phyloP scores from a whole-genome alignment of 2,888 invertebrate genomes.

The Cybosia mesomella region DNA sequence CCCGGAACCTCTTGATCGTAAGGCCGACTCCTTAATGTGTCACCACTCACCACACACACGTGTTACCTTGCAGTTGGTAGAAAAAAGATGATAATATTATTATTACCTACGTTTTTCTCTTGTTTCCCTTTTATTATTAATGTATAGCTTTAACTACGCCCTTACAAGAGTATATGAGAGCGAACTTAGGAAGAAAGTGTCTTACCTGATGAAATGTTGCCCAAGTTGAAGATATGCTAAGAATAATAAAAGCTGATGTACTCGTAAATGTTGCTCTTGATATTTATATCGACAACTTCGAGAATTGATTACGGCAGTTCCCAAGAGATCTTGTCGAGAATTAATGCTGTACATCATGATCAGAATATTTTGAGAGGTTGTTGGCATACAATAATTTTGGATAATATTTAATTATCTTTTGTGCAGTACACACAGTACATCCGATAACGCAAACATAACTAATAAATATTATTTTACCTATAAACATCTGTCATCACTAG shows the following conservation, averaged over 20 bases:
- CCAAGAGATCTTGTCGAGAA: conserved; percentile 51
- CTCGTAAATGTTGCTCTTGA: conserved; percentile 69
- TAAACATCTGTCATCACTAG: too few species aligned
- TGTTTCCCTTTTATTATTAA: too few species aligned
- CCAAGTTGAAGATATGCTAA: conserved; percentile 64
- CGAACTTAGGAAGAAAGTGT: too few species aligned
- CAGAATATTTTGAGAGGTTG: conserved; percentile 41
- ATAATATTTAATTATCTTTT: not conserved
- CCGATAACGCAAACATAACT: fast-evolving
- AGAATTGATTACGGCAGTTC: conserved; percentile 57
- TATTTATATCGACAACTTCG: conserved; percentile 66
- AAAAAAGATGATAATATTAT: not conserved
- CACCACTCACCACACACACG: not conserved
- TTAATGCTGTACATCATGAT: conserved; percentile 61
- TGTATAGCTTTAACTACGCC: conserved; percentile 31
- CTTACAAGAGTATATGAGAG: not conserved
- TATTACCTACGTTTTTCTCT: too few species aligned
- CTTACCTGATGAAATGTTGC: conserved; percentile 76
- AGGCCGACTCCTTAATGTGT: too few species aligned
- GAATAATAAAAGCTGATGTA: conserved; percentile 71
- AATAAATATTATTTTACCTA: not conserved
- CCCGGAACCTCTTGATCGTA: too few species aligned
- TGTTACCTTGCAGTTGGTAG: not conserved
- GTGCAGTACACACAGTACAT: not conserved
- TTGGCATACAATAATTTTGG: not conserved